Evolutionary conservation across 2,113 vertebrate genomes (phyloP).

Genomic region (Lepidothrix coronata): DNA sequence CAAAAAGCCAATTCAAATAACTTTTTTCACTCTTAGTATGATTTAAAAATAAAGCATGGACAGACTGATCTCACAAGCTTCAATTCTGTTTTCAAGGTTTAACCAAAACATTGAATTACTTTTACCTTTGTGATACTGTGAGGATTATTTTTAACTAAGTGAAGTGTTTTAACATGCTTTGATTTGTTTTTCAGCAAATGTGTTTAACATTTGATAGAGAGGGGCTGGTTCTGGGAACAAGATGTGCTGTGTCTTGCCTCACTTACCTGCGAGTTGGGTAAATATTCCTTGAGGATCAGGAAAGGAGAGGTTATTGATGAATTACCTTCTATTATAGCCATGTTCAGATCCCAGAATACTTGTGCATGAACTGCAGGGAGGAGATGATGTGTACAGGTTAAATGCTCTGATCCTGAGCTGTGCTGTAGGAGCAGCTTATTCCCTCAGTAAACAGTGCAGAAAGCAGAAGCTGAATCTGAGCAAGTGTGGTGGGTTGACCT

Average conservation of each 20-base stretch:
- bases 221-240: not conserved
- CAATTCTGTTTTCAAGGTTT: not conserved
- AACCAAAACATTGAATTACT: constrained; percentile 32
- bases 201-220: not conserved
- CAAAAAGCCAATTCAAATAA: not conserved
- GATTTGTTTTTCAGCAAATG: constrained; percentile 7
- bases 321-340: not conserved
- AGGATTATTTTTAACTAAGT: constrained; percentile 46
- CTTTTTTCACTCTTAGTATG: not conserved
- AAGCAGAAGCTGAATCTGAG: not conserved
- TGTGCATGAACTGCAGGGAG: not conserved
- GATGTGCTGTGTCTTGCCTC: not conserved
- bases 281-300: not conserved
- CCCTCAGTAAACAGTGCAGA: not conserved
- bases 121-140: constrained; percentile 25
- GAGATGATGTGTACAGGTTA: not conserved
- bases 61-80: not conserved
- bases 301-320: constrained; percentile 3
- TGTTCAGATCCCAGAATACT: not conserved
- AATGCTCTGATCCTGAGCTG: not conserved
- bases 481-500: not conserved
- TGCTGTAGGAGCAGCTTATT: not conserved
- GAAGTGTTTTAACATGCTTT: constrained; percentile 21
- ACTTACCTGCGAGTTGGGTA: not conserved
- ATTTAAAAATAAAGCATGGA: not conserved